These are phyloP conservation scores for Astropecten irregularis DNA, from an alignment of 53 echinoderm and acorn worm species.

Conservation along the genomic window DNA sequence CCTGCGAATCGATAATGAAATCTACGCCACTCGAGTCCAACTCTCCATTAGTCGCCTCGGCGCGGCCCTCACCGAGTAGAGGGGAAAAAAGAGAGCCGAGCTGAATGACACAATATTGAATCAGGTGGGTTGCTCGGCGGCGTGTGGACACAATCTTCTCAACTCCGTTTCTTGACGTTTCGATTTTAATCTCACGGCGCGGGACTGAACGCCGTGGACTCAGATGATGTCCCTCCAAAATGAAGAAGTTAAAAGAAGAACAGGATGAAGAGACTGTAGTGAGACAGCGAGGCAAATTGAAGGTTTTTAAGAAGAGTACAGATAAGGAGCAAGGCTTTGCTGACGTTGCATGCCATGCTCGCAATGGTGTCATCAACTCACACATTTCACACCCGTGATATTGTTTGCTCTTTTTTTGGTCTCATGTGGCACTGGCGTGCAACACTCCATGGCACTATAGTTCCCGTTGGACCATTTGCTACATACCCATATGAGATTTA, in stretches of 20 bases:
- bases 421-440: too few species aligned
- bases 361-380: too few species aligned
- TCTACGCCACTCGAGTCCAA: conserved; percentile 55
- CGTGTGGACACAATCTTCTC: conserved; percentile 79
- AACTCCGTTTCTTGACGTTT: conserved; percentile 58
- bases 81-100: conserved; percentile 11
- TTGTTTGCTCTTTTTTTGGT: too few species aligned
- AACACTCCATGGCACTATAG: too few species aligned
- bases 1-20: conserved; percentile 55
- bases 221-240: too few species aligned
- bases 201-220: not conserved
- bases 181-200: conserved; percentile 50
- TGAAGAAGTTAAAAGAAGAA: too few species aligned
- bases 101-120: conserved; percentile 68
- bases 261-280: too few species aligned
- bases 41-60: conserved; percentile 47
- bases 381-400: too few species aligned
- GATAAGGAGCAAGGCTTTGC: too few species aligned
- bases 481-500: conserved; percentile 27
- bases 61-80: not conserved
- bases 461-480: conserved; percentile 32
- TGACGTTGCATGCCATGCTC: too few species aligned
- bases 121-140: conserved; percentile 52
- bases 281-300: too few species aligned
- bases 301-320: too few species aligned